Evolutionary conservation across 1,140 invertebrate species (phyloP).

Genomic region (Melipona quadrifasciata): DNA sequence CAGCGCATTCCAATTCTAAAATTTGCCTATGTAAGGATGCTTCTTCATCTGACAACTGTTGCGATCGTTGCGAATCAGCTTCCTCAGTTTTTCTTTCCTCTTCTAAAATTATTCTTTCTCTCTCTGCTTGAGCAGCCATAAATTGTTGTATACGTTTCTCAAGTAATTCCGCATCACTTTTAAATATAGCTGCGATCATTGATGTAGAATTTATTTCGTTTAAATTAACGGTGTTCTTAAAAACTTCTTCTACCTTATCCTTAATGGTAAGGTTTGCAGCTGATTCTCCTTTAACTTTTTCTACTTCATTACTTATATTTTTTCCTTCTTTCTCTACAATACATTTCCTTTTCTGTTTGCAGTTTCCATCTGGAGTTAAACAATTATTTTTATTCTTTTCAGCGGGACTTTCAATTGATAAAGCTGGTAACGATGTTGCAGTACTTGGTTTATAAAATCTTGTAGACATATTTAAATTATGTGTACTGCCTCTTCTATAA

Average conservation of each 20-base stretch:
- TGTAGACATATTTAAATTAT: slow-evolving; percentile 79
- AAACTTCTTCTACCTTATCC: slow-evolving; percentile 55
- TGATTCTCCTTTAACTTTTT: slow-evolving; percentile 68
- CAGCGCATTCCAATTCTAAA: slow-evolving; percentile 89
- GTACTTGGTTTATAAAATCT: slow-evolving; percentile 83
- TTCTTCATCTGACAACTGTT: slow-evolving; percentile 90
- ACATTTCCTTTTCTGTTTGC: slow-evolving; percentile 65
- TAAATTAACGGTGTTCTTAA: slow-evolving; percentile 55
- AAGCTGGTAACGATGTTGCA: slow-evolving; percentile 84
- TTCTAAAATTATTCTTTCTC: slow-evolving; percentile 79
- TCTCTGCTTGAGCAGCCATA: slow-evolving; percentile 79
- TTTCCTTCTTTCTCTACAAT: slow-evolving; percentile 66
- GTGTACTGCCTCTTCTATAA: slow-evolving; percentile 76
- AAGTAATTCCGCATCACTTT: slow-evolving; percentile 81
- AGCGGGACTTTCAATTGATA: slow-evolving; percentile 78
- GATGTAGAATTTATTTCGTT: slow-evolving; percentile 78
- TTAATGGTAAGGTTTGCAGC: slow-evolving; percentile 45
- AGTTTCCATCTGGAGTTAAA: slow-evolving; percentile 68
- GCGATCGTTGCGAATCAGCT: slow-evolving; percentile 80
- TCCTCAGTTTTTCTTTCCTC: slow-evolving; percentile 82
- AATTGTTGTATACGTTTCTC: slow-evolving; percentile 81
- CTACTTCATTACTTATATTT: slow-evolving; percentile 66
- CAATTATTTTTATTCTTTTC: slow-evolving; percentile 78
- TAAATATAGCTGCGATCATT: slow-evolving; percentile 80
- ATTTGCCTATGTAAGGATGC: slow-evolving; percentile 91